These are phyloP conservation scores for Nemurella pictetii DNA, from an alignment of 2,888 invertebrate genomes.

Conservation along the genomic window DNA sequence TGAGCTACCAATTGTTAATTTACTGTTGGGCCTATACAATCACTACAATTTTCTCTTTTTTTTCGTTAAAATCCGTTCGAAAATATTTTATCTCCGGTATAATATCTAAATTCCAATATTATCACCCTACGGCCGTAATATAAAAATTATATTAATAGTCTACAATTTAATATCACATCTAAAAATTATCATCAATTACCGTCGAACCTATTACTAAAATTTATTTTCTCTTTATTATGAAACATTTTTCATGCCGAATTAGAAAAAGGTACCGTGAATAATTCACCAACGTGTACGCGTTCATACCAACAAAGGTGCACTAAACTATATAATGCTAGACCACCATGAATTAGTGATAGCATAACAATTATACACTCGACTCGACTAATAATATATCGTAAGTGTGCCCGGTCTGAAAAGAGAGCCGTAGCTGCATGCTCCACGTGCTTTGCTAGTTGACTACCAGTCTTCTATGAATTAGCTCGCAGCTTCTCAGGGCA, in stretches of 20 bases:
- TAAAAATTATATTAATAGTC: background rate
- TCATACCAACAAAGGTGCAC: background rate
- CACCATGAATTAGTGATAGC: background rate
- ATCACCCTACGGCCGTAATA: background rate
- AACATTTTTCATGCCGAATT: background rate
- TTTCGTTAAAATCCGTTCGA: too few species aligned
- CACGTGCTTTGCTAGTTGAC: too few species aligned
- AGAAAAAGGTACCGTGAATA: background rate
- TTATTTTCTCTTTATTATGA: background rate
- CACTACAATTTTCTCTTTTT: background rate
- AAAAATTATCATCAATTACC: background rate
- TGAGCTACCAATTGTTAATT: too few species aligned
- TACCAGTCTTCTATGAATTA: too few species aligned
- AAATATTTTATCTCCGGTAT: background rate
- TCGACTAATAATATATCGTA: background rate
- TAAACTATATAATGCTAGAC: background rate
- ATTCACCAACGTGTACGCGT: background rate
- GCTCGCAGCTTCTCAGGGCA: background rate
- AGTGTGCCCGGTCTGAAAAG: background rate
- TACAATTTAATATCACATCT: background rate
- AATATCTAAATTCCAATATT: background rate
- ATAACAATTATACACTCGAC: background rate
- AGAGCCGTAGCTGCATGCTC: background rate
- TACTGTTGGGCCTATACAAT: too few species aligned
- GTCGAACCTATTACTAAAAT: background rate